Evolutionary conservation across 2,113 vertebrate genomes (phyloP), one percentile per base, ranked within the genome.

Genomic region (Gymnogyps californianus): DNA sequence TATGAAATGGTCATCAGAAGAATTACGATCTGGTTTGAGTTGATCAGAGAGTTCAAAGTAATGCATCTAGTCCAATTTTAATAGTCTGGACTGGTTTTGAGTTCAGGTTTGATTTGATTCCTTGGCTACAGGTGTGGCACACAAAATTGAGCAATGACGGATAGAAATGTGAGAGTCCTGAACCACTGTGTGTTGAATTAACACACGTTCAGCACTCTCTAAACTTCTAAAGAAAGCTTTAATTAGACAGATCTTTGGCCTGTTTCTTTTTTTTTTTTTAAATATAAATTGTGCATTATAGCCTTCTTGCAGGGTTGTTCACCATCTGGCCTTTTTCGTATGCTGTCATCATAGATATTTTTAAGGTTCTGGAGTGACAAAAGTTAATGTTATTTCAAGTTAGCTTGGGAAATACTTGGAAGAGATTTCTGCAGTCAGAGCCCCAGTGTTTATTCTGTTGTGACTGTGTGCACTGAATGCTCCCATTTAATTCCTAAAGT

Each of bases 401-500:
- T 40, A 81, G 29, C 36, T 67, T 97, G 86, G 72, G 44, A 89
- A 96, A 85, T 61, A 79, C 69, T 87, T 94, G 77, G 62, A 89
- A 87, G 87, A 83, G 54, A 74, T 83, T 76, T 89, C 78, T 83
- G 58, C 79, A 82, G 62, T 59, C 81, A 87, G 67, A 88, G 77
- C 28, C 15, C 22, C 40, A 34, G 31, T 88, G 62, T 90, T 96
- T 94, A 74, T 79, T 94, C 59, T 87, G 40, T 79, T 89, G 44
- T 89, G 81, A 59, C 77, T 89, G 74, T 49, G 19, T 87, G 71
- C 7, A 7, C 93, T 88, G 87, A 94, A 83, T 90, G 80, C 66
- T 95, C 32, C 46, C 49, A 69, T 84, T 95, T 95, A 95, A 96
- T 96, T 91, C 89, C 67, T 95, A 95, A 87, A 95, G 78, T 91